These are phyloP conservation scores for Rhagonycha fulva DNA, from an alignment of 2,888 invertebrate species.

Conservation along the genomic window DNA sequence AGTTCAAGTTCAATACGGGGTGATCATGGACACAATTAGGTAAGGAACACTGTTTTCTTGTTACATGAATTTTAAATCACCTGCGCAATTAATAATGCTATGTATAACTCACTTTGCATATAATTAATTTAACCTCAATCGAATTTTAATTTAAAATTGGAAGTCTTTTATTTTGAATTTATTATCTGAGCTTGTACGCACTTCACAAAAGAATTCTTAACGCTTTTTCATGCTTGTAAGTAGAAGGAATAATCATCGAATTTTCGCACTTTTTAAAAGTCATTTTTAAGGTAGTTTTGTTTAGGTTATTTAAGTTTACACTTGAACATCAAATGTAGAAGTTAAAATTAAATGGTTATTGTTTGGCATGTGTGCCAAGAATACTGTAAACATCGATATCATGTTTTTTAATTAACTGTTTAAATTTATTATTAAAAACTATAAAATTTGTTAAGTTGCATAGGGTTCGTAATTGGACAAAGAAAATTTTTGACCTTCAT, in stretches of 20 bases:
- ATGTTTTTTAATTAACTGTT: background rate
- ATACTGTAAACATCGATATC: background rate
- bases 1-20: background rate
- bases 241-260: background rate
- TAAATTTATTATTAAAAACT: background rate
- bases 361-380: background rate
- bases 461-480: background rate
- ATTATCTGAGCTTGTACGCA: slow-evolving; percentile 57
- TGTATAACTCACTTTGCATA: background rate
- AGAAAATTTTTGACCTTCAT: background rate
- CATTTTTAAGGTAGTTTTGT: background rate
- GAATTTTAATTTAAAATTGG: background rate
- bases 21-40: background rate
- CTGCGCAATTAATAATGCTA: background rate
- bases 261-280: background rate
- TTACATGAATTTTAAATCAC: background rate
- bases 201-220: slow-evolving; percentile 42
- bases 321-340: background rate
- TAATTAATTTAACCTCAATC: background rate
- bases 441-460: background rate
- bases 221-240: background rate
- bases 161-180: background rate
- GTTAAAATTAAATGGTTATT: background rate
- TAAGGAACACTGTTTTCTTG: background rate
- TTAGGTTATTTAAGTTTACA: background rate